phyloP scores from a whole-genome alignment of 2,797 vertebrate genomes.

The Clarias fuscus region DNA sequence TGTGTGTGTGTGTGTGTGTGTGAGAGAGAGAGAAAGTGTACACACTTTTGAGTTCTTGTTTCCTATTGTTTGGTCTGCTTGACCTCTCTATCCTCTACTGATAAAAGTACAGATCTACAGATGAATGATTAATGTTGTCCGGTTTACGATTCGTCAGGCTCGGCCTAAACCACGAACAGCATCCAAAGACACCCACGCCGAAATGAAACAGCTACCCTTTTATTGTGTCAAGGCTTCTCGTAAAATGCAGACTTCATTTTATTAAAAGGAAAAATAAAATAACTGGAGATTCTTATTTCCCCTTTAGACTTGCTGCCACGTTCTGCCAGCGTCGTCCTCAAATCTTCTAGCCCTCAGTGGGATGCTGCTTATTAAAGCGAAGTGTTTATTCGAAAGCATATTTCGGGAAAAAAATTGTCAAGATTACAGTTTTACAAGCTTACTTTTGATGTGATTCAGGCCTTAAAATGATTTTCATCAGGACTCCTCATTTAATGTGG shows the following conservation, averaged over 20 bases:
- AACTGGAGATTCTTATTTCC: neutral
- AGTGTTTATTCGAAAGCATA: constrained; percentile 9
- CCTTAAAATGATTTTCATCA: neutral
- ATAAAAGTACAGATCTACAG: neutral
- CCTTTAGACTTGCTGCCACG: neutral
- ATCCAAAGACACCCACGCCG: neutral
- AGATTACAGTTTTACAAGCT: neutral
- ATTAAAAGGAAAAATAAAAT: neutral
- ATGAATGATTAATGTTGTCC: neutral
- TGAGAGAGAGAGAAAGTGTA: too few relatives aligned
- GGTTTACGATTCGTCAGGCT: neutral
- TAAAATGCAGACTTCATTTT: constrained; percentile 1
- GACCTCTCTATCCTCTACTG: neutral
- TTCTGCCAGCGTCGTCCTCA: neutral
- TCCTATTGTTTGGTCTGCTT: neutral
- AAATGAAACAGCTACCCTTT: neutral
- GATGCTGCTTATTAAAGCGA: constrained; percentile 3
- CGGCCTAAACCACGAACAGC: neutral
- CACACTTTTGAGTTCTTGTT: neutral
- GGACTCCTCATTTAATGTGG: neutral
- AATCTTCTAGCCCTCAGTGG: neutral
- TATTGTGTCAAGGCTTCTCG: neutral
- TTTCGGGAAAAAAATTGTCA: neutral
- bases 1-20: too few relatives aligned
- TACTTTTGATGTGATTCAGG: neutral